Base-by-base conservation (phyloP, 2,113 vertebrate genomes). In the Hiodon tergisus region DNA sequence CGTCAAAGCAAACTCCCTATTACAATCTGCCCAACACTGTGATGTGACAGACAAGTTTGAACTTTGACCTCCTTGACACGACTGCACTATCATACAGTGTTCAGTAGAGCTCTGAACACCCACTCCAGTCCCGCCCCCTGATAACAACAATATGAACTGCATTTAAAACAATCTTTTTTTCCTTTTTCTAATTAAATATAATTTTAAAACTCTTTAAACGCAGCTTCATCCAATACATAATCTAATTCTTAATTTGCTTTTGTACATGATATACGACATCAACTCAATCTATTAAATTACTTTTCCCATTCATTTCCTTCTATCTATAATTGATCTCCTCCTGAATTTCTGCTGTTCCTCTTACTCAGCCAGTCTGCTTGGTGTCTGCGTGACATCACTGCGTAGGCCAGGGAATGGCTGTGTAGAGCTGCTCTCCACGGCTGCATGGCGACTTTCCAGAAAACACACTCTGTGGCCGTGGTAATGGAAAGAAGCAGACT, bases 301-400 rank as follows among this genome's bases (percentile, higher is more conserved):
- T 88, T 88, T 88, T 80, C 88, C 86, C 86, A 90, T 92, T 92
- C 88, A 91, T 93, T 93, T 92, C 84, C 87, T 82, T 86, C 87
- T 93, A 93, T 93, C 91, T 93, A 93, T 92, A 93, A 93, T 92
- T 93, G 91, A 93, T 93, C 91, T 93, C 89, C 86, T 87, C 90
- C 85, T 86, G 88, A 90, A 91, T 87, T 90, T 90, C 90, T 89
- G 90, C 90, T 90, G 90, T 91, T 91, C 88, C 88, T 89, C 86
- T 87, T 88, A 84, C 85, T 88, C 88, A 89, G 85, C 80, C 82
- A 75, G 87, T 84, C 86, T 87, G 79, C 72, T 62, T 86, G 87
- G 86, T 87, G 85, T 65, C 84, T 82, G 81, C 81, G 87, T 90
- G 90, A 90, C 88, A 87, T 86, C 83, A 83, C 86, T 85, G 81